phyloP scores from a whole-genome alignment of 2,888 invertebrate species.

The Pilophorus perplexus region DNA sequence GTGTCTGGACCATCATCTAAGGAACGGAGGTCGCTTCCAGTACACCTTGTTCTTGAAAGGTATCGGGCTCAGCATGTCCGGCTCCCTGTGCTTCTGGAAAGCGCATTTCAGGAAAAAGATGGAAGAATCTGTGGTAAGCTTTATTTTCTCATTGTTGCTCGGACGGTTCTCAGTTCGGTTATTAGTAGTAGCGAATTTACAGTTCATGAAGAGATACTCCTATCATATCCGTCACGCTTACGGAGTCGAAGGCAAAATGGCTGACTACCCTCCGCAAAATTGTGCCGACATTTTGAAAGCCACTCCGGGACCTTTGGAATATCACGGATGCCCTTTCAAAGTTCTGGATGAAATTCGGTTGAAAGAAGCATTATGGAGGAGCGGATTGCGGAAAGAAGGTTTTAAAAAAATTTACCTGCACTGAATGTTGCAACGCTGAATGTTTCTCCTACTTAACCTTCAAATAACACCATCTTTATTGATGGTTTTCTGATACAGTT shows the following conservation, averaged over 20 bases:
- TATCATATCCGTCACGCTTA: slow-evolving; percentile 43
- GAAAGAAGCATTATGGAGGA: background rate
- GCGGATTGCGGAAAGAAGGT: slow-evolving; percentile 3
- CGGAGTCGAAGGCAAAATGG: slow-evolving; percentile 42
- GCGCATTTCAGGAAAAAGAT: slow-evolving; percentile 43
- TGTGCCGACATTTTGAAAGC: slow-evolving; percentile 40
- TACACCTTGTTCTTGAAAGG: slow-evolving; percentile 44
- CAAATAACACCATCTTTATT: too few species aligned
- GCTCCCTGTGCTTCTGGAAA: slow-evolving; percentile 41
- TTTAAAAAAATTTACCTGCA: background rate
- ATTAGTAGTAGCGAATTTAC: slow-evolving; percentile 2
- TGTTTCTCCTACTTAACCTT: too few species aligned
- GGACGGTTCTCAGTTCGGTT: too few species aligned
- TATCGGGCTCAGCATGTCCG: slow-evolving; percentile 38
- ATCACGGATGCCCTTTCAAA: slow-evolving; percentile 44
- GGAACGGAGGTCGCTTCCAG: slow-evolving; percentile 43
- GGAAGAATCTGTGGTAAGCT: slow-evolving; percentile 5
- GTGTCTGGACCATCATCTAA: slow-evolving; percentile 36
- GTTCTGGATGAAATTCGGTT: slow-evolving; percentile 32
- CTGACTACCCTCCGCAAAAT: slow-evolving; percentile 42
- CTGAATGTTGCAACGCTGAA: too few species aligned
- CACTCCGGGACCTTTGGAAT: slow-evolving; percentile 32
- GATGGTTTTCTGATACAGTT: too few species aligned
- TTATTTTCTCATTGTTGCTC: background rate
- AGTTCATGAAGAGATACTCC: slow-evolving; percentile 41